Evolutionary conservation across 2,888 invertebrate species (phyloP).

Genomic region (Drosophila kuntzei): DNA sequence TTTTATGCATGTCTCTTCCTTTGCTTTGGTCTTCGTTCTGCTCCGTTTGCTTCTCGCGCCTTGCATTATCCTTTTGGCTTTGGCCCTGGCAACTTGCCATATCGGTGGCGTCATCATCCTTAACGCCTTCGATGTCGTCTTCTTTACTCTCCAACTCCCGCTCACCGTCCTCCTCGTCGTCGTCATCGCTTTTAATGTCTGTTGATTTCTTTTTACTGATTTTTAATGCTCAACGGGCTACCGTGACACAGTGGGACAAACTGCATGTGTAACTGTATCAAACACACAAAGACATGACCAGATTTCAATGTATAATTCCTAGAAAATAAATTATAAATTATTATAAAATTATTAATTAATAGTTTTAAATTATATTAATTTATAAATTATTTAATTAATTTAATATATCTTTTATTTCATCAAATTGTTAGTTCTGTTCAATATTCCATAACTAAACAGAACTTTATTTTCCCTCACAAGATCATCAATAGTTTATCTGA

Average conservation of each 20-base stretch:
- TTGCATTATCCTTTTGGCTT: slow-evolving; percentile 59
- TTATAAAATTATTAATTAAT: no score
- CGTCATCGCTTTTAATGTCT: slow-evolving; percentile 68
- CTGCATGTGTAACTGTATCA: neutral
- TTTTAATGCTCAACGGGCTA: slow-evolving; percentile 63
- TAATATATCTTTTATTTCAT: no score
- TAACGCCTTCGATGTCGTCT: slow-evolving; percentile 47
- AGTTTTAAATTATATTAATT: no score
- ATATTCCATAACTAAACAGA: no score
- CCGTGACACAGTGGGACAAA: slow-evolving; percentile 40
- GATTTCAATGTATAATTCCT: no score
- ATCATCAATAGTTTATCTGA: no score
- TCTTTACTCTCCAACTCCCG: slow-evolving; percentile 15
- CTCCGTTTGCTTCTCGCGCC: slow-evolving; percentile 18
- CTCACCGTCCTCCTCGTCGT: slow-evolving; percentile 21
- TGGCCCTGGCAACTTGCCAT: slow-evolving; percentile 65
- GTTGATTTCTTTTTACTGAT: slow-evolving; percentile 73
- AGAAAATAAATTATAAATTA: no score
- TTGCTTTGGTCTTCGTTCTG: slow-evolving; percentile 13
- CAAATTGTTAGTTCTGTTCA: no score
- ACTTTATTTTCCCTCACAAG: no score
- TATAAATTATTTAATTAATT: no score
- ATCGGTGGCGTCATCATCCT: slow-evolving; percentile 64
- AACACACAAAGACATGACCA: no score
- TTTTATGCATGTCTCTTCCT: slow-evolving; percentile 64